Base-by-base conservation (phyloP, 2,888 invertebrate species). In the Pocota personata region DNA sequence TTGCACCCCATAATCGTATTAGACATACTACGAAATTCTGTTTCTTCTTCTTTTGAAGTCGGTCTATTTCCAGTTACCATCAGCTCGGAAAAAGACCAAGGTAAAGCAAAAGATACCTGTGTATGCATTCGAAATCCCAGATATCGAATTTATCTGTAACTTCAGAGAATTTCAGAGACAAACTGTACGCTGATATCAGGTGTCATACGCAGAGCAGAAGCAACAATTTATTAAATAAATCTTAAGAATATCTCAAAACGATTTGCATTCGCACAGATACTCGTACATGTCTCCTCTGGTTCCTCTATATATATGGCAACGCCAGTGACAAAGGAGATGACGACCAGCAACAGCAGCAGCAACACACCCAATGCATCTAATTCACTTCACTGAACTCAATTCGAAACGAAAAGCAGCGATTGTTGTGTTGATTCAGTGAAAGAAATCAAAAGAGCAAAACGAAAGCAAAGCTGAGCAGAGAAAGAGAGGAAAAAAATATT, bases 331-430 rank as follows among this genome's bases (percentile, higher is more conserved):
- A 73, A 67, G 37, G n/a, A 55, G 19, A 52, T 0, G 12, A 43
- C 43, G 48, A 48, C 24, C 62, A 55, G 46, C 77, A 57, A n/a
- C 66, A 62, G 46, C 69, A 48, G 43, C 77, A 50, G 24, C 30
- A 64, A 50, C 66, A 78, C 67, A 71, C 80, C 80, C 84, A 82
- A 67, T 86, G 86, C 76, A 77, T 82, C 82, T 76, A 86, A 82
- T 86, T 82, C 77, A 82, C 86, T 82, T 86, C 43, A 86, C 72
- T 86, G 86, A 86, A 86, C 86, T 77, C 82, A 69, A 71, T 86
- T 86, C 72, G 55, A 82, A 72, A 43, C 67, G 80, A 72, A 86
- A 86, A 80, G 80, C 71, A 86, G 76, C 86, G 86, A 86, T 86
- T 82, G 72, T 58, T 58, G 46, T 71, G 66, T 64, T 67, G 86